These are phyloP conservation scores for Styela plicata DNA, from an alignment of 23 tunicate species.

Conservation along the genomic window DNA sequence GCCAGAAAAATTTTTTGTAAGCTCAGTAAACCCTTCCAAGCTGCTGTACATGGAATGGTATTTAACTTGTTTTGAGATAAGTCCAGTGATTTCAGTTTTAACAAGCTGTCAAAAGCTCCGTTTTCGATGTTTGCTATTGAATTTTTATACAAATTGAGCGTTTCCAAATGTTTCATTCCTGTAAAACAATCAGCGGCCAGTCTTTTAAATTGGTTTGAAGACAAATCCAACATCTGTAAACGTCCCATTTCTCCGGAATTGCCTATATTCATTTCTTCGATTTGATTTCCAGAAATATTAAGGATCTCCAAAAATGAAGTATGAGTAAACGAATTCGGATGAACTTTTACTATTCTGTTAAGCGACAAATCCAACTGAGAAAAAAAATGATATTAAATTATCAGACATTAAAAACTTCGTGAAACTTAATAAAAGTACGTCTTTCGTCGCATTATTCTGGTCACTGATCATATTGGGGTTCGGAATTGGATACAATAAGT, in stretches of 20 bases:
- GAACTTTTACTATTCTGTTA: not conserved
- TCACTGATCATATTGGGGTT: no score
- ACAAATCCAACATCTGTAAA: not conserved
- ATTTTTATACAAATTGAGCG: not conserved
- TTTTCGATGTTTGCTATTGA: not conserved
- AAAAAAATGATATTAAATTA: no score
- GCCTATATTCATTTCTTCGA: not conserved
- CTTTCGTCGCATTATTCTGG: no score
- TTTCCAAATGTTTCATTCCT: not conserved
- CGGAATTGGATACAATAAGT: no score
- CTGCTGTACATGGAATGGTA: not conserved
- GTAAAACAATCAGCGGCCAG: not conserved
- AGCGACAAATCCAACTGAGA: conserved; percentile 2
- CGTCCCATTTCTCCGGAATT: not conserved
- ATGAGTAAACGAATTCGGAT: conserved; percentile 1
- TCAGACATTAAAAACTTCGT: no score
- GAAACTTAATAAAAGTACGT: no score
- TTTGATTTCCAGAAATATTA: not conserved
- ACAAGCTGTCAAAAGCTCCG: not conserved
- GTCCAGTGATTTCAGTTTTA: not conserved
- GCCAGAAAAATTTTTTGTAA: not conserved
- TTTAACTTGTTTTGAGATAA: not conserved
- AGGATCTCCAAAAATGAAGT: not conserved
- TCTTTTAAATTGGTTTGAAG: not conserved
- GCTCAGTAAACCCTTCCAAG: not conserved